These are phyloP conservation scores for Eptesicus fuscus DNA, from an alignment of 2,113 vertebrate species.

Conservation along the genomic window DNA sequence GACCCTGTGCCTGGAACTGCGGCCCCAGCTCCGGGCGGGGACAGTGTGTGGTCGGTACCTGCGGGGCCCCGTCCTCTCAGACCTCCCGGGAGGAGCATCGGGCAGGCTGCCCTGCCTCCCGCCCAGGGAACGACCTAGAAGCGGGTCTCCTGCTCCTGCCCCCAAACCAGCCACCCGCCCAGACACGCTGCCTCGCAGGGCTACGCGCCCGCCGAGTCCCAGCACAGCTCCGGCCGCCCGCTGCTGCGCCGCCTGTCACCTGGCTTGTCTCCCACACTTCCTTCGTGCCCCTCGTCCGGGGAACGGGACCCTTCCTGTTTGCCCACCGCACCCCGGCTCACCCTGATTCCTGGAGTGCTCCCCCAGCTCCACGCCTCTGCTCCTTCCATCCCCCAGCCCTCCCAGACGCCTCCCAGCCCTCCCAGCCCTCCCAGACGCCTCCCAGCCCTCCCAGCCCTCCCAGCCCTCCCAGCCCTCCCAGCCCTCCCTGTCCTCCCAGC, in stretches of 20 bases:
- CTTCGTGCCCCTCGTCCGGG: not conserved
- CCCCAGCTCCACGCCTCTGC: not conserved
- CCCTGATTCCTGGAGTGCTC: not conserved
- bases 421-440: no score
- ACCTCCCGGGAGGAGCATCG: not conserved
- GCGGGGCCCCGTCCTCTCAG: not conserved
- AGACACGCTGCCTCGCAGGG: no score
- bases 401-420: no score
- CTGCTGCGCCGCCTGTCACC: not conserved
- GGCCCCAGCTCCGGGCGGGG: no score
- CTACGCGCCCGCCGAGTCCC: no score
- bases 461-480: no score
- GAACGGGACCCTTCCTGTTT: accelerated
- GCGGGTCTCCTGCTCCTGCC: not conserved
- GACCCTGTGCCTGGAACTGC: no score
- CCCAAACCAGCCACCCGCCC: not conserved
- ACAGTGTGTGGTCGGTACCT: not conserved
- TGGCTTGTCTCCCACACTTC: not conserved
- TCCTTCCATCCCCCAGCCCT: no score
- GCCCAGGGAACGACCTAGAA: not conserved
- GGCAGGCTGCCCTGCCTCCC: not conserved
- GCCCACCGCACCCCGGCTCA: not conserved
- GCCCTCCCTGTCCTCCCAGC: no score
- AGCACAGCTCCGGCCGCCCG: not conserved
- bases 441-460: no score